Conservation (phyloP, 2,888 invertebrate species). For the Yponomeuta evonymella region DNA sequence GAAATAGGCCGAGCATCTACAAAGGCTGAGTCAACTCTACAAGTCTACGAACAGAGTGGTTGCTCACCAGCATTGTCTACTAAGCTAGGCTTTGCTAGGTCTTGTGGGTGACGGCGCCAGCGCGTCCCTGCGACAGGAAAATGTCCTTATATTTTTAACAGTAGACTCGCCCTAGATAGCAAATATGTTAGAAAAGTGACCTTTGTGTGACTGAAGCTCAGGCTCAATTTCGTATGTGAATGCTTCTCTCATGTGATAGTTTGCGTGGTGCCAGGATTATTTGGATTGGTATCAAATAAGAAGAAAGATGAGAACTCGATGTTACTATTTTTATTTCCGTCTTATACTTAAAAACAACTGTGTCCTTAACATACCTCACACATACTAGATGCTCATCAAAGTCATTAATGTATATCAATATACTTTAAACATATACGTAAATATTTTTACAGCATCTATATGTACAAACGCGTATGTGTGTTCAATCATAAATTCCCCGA, state of each 20-base stretch:
- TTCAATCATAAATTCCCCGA: constrained; percentile 28
- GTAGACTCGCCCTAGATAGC: not conserved
- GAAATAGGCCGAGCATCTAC: not conserved
- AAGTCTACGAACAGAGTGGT: not conserved
- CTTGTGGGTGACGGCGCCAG: constrained; percentile 69
- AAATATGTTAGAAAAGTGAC: not conserved
- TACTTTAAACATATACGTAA: constrained; percentile 53
- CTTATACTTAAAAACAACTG: constrained; percentile 60
- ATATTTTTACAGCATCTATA: constrained; percentile 73
- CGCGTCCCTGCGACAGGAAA: constrained; percentile 59
- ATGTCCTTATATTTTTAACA: constrained; percentile 9
- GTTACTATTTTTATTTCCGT: constrained; percentile 72
- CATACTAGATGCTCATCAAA: constrained; percentile 60
- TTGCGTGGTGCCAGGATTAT: not conserved
- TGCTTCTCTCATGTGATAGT: not conserved
- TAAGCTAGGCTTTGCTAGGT: constrained; percentile 62
- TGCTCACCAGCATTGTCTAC: constrained; percentile 38
- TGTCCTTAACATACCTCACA: constrained; percentile 58
- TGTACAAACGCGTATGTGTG: constrained; percentile 59
- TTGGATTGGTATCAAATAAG: constrained; percentile 37
- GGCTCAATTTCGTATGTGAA: constrained; percentile 15
- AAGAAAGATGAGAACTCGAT: constrained; percentile 42
- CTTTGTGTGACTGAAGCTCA: not conserved
- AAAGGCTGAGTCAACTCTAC: not conserved
- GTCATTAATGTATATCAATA: constrained; percentile 48